These are phyloP conservation scores for Exaiptasia diaphana DNA, from an alignment of 64 coral and sea anemone species.

Conservation along the genomic window DNA sequence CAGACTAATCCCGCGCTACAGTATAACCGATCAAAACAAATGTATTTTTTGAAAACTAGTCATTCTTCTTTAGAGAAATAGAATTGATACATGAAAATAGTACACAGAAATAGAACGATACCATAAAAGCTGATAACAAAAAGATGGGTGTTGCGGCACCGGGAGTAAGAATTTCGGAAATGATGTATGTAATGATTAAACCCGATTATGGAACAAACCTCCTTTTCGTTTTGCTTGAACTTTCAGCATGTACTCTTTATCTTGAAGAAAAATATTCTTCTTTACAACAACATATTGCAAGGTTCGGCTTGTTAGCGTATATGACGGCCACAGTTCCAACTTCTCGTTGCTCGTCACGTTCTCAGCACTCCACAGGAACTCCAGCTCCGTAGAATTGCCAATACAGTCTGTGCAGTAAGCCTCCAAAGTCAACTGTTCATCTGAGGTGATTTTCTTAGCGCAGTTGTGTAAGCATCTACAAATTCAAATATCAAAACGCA, in stretches of 20 bases:
- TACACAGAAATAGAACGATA: too few relatives aligned
- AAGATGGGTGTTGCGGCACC: too few relatives aligned
- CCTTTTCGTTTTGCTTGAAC: neutral
- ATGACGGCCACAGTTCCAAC: neutral
- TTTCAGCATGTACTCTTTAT: neutral
- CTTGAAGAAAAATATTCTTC: neutral
- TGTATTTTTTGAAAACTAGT: too few relatives aligned
- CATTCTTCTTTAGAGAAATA: too few relatives aligned
- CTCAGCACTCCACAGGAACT: neutral
- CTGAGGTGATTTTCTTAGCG: neutral
- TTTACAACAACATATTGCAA: neutral
- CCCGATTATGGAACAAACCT: too few relatives aligned
- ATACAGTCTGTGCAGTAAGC: neutral
- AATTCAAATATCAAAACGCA: neutral
- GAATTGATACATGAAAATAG: too few relatives aligned
- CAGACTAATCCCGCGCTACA: too few relatives aligned
- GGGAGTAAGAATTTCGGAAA: too few relatives aligned
- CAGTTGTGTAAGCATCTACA: conserved; percentile 6
- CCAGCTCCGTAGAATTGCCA: neutral
- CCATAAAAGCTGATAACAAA: too few relatives aligned
- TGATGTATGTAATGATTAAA: too few relatives aligned
- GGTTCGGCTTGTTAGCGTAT: neutral
- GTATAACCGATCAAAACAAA: too few relatives aligned
- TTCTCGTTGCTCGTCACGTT: neutral
- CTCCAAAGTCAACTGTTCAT: neutral